Base-by-base conservation (phyloP, 1,140 invertebrate genomes). In the Caenorhabditis tropicalis region DNA sequence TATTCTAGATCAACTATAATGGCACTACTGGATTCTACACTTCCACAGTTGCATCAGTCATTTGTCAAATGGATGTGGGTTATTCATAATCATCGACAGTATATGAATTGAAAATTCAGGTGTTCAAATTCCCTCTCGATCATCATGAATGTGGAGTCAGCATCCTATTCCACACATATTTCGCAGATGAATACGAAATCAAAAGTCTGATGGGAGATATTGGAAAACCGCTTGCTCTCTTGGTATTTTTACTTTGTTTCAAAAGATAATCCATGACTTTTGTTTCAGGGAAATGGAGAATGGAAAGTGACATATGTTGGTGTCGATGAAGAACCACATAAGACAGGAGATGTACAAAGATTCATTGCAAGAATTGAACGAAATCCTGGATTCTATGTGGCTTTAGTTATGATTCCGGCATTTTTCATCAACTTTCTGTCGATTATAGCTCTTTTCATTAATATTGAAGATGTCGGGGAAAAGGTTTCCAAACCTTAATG, bases 261-360 rank as follows among this genome's bases (percentile, higher is more conserved):
- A n/a, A n/a, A n/a, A n/a, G n/a, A n/a, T n/a, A n/a, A n/a, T n/a
- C n/a, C n/a, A n/a, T n/a, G n/a, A n/a, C n/a, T n/a, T n/a, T n/a
- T n/a, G n/a, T n/a, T n/a, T n/a, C n/a, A 65, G 58, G 58, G 58
- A 33, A 65, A 36, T 19, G 58, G 58, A 16, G 58, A 65, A 36
- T 65, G 58, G 58, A 65, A 65, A 65, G 58, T 65, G 15, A 65
- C 58, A 33, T 36, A 65, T 36, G 36, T 65, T 4, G 58, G 58
- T 16, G 29, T 65, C 19, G 58, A 21, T 36, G 58, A 65, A 36
- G 29, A 65, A 29, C 21, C 24, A 1, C 39, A 43, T 3, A 36
- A 15, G 24, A 19, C 31, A 31, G 3, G 15, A 65, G n/a, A 10
- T 27, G 21, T 24, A 15, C 58, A 65, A 36, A 33, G 29, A n/a